phyloP scores from a whole-genome alignment of 2,797 vertebrate genomes.

The Danio choprae region DNA sequence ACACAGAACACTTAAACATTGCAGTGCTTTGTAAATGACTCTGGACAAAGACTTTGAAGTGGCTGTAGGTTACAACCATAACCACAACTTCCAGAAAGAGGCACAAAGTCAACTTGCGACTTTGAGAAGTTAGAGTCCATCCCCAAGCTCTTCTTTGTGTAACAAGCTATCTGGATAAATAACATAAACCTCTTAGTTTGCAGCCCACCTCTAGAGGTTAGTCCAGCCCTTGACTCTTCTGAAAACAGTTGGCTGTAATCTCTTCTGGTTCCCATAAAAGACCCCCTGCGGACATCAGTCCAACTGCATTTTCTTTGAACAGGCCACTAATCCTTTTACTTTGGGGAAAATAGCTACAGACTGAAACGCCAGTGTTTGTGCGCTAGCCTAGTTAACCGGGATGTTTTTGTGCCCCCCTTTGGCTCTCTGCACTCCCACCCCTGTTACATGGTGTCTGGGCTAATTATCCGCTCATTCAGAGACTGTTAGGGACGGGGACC shows the following conservation, averaged over 20 bases:
- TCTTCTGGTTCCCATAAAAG: slow-evolving; percentile 70
- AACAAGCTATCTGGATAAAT: slow-evolving; percentile 42
- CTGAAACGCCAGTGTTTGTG: slow-evolving; percentile 56
- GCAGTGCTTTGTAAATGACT: too few species aligned
- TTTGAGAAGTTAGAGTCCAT: slow-evolving; percentile 50
- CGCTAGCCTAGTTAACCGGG: slow-evolving; percentile 38
- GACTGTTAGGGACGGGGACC: slow-evolving; percentile 56
- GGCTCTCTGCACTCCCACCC: slow-evolving; percentile 50
- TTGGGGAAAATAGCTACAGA: slow-evolving; percentile 68
- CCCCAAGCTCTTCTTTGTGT: slow-evolving; percentile 24
- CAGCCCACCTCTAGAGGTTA: slow-evolving; percentile 51
- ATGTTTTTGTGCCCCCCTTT: slow-evolving; percentile 46
- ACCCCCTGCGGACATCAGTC: slow-evolving; percentile 68
- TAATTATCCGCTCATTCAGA: slow-evolving; percentile 64
- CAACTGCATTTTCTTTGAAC: slow-evolving; percentile 78
- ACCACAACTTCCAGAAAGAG: not conserved
- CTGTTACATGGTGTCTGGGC: slow-evolving; percentile 41
- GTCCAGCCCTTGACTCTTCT: slow-evolving; percentile 42
- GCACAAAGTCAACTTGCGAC: slow-evolving; percentile 31
- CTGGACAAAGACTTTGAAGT: not conserved
- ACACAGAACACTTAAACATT: too few species aligned
- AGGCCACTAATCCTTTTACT: slow-evolving; percentile 77
- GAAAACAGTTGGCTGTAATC: slow-evolving; percentile 73
- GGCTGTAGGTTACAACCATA: not conserved
- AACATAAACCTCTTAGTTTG: slow-evolving; percentile 52